Conservation (phyloP, 2,113 vertebrate genomes). For the Genyomyrus donnyi region DNA sequence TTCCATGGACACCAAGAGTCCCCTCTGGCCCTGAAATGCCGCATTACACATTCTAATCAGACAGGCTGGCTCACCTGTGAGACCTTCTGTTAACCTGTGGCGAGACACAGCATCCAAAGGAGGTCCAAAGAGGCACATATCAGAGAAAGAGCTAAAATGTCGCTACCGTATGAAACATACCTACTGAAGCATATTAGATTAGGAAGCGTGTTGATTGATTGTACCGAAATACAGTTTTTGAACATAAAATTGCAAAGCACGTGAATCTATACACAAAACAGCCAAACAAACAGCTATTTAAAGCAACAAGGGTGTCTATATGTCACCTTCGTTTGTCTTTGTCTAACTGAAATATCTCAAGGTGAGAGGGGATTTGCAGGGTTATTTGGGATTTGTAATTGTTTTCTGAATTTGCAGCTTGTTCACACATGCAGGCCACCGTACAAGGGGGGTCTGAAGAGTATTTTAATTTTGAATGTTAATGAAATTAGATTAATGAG, state of each 20-base stretch:
- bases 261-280: slow-evolving; percentile 11
- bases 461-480: background rate
- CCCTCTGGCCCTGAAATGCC: background rate
- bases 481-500: background rate
- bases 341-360: background rate
- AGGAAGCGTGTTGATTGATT: background rate
- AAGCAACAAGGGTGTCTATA: too few species aligned
- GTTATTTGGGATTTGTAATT: too few species aligned
- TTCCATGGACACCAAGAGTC: background rate
- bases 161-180: background rate
- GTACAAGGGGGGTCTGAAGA: background rate
- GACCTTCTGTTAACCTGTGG: background rate
- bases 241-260: background rate
- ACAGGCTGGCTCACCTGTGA: background rate
- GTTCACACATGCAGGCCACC: too few species aligned
- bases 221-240: background rate
- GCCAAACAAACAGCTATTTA: background rate
- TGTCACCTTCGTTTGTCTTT: background rate
- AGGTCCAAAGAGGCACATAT: background rate
- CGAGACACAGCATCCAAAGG: background rate
- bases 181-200: slow-evolving; percentile 4
- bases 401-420: too few species aligned
- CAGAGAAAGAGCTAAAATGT: background rate
- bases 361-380: too few species aligned
- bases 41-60: background rate